A percentile compares a stretch with the other conserved stretches of the same genome.
Evolutionary conservation across 2,888 invertebrate genomes (phyloP).

Genomic region (Trissonchulus latispiculum): DNA sequence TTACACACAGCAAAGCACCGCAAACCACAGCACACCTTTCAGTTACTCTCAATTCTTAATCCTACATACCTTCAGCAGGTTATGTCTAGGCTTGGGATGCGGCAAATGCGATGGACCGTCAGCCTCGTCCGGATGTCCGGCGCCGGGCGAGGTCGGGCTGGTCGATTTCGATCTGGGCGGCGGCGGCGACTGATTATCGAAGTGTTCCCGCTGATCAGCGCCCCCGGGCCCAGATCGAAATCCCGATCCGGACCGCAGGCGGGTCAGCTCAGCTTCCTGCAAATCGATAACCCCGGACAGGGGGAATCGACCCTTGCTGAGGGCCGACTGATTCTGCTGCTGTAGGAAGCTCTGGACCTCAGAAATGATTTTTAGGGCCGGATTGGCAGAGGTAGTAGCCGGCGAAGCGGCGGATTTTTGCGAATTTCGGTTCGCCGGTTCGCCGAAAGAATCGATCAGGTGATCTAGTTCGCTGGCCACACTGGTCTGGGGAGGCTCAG

Average conservation of each 20-base stretch:
- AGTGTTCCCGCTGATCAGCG: not conserved
- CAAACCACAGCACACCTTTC: no score
- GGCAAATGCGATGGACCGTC: not conserved
- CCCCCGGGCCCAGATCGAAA: no score
- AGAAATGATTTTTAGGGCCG: not conserved
- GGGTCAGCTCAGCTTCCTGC: not conserved
- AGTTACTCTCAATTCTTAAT: no score
- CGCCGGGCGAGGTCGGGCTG: not conserved
- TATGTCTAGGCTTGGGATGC: not conserved
- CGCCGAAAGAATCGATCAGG: no score
- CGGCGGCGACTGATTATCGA: not conserved
- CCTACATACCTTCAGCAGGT: not conserved
- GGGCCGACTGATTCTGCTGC: not conserved
- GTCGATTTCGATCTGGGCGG: not conserved
- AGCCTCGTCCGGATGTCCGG: not conserved
- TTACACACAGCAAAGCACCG: no score
- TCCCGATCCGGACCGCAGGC: not conserved
- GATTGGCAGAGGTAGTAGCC: not conserved
- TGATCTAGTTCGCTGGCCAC: not conserved
- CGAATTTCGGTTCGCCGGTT: not conserved
- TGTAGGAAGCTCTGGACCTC: not conserved
- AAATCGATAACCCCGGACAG: not conserved
- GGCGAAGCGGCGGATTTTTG: no score
- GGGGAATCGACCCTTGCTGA: not conserved
- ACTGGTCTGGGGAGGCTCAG: not conserved